Percentiles rank a stretch among this genome's conserved stretches.
phyloP scores from a whole-genome alignment of 2,113 vertebrate species.

The Nothocercus nigrocapillus region DNA sequence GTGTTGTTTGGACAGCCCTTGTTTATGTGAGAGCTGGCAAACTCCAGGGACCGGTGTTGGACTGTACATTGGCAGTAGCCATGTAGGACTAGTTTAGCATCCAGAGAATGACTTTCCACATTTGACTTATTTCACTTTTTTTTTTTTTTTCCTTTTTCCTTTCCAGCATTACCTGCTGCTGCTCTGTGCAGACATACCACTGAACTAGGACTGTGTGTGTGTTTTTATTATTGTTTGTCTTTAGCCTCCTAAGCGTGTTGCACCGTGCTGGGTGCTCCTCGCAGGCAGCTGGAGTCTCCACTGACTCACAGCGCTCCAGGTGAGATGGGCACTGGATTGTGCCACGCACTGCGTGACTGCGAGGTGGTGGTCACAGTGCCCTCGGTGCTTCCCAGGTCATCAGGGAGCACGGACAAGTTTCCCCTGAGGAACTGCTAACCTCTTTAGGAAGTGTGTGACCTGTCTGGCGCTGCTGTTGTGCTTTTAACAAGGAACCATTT shows the following conservation, averaged over 20 bases:
- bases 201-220: background rate
- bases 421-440: background rate
- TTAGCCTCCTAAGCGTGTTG: background rate
- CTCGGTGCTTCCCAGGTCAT: background rate
- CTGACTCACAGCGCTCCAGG: background rate
- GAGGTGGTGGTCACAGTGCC: background rate
- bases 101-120: background rate
- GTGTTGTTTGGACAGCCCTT: background rate
- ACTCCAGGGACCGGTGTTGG: background rate
- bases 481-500: background rate
- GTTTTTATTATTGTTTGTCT: background rate
- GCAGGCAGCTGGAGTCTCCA: background rate
- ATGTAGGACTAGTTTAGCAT: background rate
- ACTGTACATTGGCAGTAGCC: rapidly evolving
- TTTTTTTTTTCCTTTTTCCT: background rate
- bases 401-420: background rate
- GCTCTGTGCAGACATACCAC: background rate
- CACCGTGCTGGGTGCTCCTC: background rate
- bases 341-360: background rate
- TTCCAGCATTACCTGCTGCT: background rate
- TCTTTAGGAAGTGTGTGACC: background rate
- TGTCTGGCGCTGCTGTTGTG: rapidly evolving
- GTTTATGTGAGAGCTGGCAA: background rate
- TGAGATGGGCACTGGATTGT: background rate
- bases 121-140: background rate